Evolutionary conservation across 2,113 vertebrate genomes (phyloP).

Genomic region (Crotalus helleri): DNA sequence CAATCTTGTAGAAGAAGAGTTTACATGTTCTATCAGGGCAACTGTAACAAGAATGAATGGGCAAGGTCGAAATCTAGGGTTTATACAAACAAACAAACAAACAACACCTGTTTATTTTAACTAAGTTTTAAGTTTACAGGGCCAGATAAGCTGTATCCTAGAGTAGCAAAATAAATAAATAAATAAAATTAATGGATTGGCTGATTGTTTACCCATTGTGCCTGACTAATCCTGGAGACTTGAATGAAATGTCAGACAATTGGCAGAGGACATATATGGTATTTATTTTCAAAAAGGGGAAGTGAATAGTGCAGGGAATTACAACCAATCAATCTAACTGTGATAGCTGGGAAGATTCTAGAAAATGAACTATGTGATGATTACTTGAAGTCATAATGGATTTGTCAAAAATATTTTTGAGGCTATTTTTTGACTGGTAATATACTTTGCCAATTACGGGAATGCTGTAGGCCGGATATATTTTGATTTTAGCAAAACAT

Average conservation of each 20-base stretch:
- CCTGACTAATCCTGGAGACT: neutral
- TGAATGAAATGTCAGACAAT: neutral
- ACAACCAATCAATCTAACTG: neutral
- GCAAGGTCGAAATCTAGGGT: neutral
- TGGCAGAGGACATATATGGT: neutral
- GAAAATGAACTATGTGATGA: neutral
- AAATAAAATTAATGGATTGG: neutral
- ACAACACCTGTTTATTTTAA: neutral
- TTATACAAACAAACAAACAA: neutral
- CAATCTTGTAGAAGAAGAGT: neutral
- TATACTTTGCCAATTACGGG: neutral
- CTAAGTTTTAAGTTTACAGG: neutral
- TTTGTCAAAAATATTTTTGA: neutral
- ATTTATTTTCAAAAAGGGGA: neutral
- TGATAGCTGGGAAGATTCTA: neutral
- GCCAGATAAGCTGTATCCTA: neutral
- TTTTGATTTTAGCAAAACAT: neutral
- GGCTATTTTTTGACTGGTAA: neutral
- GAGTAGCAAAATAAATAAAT: neutral
- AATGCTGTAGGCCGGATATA: neutral
- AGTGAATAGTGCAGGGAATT: neutral
- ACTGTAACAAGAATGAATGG: neutral
- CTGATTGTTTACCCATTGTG: neutral
- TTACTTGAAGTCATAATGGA: neutral
- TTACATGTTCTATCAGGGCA: neutral